Conservation (phyloP, 2,113 vertebrate genomes). For the Ardeotis arabs region DNA sequence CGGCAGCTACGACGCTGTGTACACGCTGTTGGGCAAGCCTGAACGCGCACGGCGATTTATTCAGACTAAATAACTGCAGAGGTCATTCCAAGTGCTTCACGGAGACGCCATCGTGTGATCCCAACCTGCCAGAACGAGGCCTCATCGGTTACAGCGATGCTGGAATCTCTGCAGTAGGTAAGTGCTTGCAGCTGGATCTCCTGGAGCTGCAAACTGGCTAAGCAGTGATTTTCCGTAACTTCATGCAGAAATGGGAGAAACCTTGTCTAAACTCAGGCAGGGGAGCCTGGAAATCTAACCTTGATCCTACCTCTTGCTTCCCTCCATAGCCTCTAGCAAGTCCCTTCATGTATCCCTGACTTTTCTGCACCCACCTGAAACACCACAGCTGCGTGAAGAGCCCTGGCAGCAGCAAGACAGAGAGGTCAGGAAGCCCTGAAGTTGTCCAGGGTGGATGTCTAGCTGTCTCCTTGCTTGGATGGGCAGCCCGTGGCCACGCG, state of each 20-base stretch:
- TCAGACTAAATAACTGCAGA: neutral
- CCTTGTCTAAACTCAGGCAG: neutral
- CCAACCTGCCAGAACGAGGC: neutral
- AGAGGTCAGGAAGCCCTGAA: neutral
- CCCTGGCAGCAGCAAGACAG: neutral
- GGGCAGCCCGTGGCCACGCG: accelerated
- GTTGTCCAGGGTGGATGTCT: neutral
- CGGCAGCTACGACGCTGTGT: accelerated
- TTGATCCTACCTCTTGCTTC: neutral
- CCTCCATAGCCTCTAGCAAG: neutral
- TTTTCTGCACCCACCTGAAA: neutral
- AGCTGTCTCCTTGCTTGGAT: neutral
- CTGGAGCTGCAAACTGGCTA: neutral
- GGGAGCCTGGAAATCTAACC: neutral
- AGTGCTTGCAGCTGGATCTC: neutral
- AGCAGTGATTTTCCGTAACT: neutral
- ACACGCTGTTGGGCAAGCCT: neutral
- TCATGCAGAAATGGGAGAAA: neutral
- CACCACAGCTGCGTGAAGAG: neutral
- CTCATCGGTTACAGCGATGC: neutral
- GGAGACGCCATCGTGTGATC: neutral
- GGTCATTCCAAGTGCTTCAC: neutral
- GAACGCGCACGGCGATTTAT: neutral
- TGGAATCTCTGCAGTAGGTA: neutral
- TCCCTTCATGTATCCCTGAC: neutral